Evolutionary conservation across 2,113 vertebrate species (phyloP).

Genomic region (Phainopepla nitens): DNA sequence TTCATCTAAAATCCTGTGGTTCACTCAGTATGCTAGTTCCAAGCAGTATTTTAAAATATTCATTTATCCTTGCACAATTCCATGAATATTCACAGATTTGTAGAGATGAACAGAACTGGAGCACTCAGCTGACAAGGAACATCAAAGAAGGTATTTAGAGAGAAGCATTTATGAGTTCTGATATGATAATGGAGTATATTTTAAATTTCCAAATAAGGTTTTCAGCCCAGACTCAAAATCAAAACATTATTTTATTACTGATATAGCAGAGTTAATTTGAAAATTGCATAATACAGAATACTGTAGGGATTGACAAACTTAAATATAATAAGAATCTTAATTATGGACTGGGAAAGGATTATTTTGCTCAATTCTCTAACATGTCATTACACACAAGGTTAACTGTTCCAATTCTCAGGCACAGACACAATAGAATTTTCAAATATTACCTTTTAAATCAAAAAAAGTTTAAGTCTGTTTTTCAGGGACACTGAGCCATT

Average conservation of each 20-base stretch:
- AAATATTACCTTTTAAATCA: background rate
- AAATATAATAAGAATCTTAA: background rate
- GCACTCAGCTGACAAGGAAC: background rate
- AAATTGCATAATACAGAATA: background rate
- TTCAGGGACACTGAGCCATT: background rate
- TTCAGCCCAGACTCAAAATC: background rate
- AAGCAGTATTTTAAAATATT: background rate
- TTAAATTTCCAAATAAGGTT: background rate
- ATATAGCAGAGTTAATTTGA: background rate
- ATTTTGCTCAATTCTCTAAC: background rate
- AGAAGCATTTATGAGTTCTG: background rate
- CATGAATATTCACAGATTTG: background rate
- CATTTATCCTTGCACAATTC: background rate
- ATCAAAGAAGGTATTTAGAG: background rate
- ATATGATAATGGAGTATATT: background rate
- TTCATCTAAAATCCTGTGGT: background rate
- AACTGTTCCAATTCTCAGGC: background rate
- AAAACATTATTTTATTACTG: background rate
- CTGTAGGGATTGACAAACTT: background rate
- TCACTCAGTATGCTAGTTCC: background rate
- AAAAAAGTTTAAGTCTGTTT: background rate
- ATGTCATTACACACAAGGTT: background rate
- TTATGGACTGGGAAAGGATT: background rate
- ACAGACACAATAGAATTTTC: background rate
- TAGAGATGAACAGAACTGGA: background rate